Evolutionary conservation across 2,113 vertebrate species (phyloP), one percentile per base, ranked within the genome.

Genomic region (Rhea pennata): DNA sequence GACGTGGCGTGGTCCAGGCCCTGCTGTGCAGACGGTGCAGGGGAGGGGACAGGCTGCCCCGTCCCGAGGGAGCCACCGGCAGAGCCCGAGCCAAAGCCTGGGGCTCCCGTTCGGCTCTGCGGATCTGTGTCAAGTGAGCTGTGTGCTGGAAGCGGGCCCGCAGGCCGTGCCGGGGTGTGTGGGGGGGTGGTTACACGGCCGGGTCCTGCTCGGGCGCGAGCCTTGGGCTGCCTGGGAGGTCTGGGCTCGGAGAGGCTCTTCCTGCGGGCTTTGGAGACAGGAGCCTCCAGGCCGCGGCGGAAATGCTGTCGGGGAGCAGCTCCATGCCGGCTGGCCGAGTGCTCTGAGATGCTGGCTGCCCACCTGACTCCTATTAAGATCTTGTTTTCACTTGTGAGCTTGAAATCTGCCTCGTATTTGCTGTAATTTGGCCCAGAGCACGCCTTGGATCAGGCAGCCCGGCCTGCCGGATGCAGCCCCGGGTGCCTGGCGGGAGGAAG

Each of bases 351-450:
- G 74, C 87, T 0, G 29, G 24, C 90, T 82, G 81, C 94, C 95
- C 96, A 96, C 95, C 96, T 97, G 95, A 87, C 94, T 97, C 95
- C 94, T 90, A 96, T 96, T 96, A 96, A 80, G 1, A 76, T 31
- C 36, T 13, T 8, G 65, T 92, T 95, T 87, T 95, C 87, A 53
- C 82, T 31, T 14, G 36, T 82, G 51, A 96, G 96, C 94, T 93
- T 90, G 92, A 92, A 90, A 79, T 90, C 93, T 86, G 95, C 92
- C 88, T 26, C 84, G 92, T 82, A 88, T 96, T 93, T 96, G 93
- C 96, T 88, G 94, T 94, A 86, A 96, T 95, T 93, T 91, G 94
- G 95, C 93, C 40, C 50, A 70, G 90, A 90, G 50, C 19, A 16
- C 36, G 40, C 48, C 91, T 95, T 85, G 91, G 93, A 94, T 23